Percentiles rank a stretch among this genome's conserved stretches.
These are phyloP conservation scores for Oscheius sp. DNA, from an alignment of 2,888 invertebrate species.

Conservation along the genomic window DNA sequence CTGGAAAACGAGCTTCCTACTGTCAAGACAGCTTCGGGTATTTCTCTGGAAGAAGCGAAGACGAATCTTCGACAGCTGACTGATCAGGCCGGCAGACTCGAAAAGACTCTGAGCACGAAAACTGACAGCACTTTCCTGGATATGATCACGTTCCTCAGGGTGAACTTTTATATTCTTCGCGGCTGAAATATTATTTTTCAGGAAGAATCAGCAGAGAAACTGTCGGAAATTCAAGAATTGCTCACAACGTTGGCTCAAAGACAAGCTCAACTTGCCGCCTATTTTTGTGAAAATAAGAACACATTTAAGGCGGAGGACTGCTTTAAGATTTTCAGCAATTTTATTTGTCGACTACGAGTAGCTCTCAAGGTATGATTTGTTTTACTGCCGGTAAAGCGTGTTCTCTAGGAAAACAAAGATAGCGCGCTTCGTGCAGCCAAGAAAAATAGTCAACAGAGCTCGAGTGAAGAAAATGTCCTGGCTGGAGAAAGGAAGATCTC, in stretches of 20 bases:
- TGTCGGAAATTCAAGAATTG: background rate
- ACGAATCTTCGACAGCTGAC: conserved; percentile 39
- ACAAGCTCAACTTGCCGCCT: conserved; percentile 44
- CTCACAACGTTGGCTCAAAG: conserved; percentile 24
- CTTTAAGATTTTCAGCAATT: conserved; percentile 67
- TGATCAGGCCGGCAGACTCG: conserved; percentile 38
- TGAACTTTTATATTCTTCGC: background rate
- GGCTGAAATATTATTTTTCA: background rate
- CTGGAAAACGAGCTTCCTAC: conserved; percentile 43
- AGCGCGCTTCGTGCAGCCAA: conserved; percentile 13
- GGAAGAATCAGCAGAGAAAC: conserved; percentile 6
- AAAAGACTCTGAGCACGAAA: conserved; percentile 37
- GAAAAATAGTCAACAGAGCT: conserved; percentile 1
- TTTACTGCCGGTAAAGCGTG: background rate
- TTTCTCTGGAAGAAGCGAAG: conserved; percentile 53
- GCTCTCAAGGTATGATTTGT: conserved; percentile 37
- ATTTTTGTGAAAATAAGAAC: conserved; percentile 53
- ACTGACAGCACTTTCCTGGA: conserved; percentile 30
- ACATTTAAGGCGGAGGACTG: conserved; percentile 70
- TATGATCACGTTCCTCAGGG: conserved; percentile 40
- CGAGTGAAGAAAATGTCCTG: conserved; percentile 25
- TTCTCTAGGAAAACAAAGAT: conserved; percentile 34
- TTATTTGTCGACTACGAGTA: conserved; percentile 57
- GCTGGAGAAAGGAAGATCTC: background rate
- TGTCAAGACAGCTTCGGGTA: conserved; percentile 44